A percentile compares a stretch with the other conserved stretches of the same genome.
Conservation (phyloP, 1,140 invertebrate species). For the Adelges cooleyi region DNA sequence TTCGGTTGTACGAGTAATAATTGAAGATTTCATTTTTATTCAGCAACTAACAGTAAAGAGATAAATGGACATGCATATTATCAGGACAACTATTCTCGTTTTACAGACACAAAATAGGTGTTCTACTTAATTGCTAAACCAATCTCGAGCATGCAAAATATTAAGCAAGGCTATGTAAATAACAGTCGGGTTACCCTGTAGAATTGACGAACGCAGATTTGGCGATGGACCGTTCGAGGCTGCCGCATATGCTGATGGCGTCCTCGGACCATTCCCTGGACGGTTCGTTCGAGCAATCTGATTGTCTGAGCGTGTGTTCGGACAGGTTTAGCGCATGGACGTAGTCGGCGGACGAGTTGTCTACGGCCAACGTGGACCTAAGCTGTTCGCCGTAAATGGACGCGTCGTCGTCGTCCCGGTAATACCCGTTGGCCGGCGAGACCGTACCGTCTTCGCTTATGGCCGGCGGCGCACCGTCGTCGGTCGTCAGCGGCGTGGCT, state of each 20-base stretch:
- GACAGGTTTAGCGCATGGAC: background rate
- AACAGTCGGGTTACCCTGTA: too few relatives aligned
- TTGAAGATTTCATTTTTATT: too few relatives aligned
- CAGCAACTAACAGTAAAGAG: too few relatives aligned
- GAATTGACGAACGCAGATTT: background rate
- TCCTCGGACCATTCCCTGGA: background rate
- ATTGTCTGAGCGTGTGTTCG: slow-evolving; percentile 22
- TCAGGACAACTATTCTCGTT: too few relatives aligned
- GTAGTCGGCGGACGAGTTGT: background rate
- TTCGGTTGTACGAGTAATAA: too few relatives aligned
- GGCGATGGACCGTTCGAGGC: background rate
- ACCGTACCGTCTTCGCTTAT: background rate
- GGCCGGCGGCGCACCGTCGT: slow-evolving; percentile 34
- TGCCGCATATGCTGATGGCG: background rate
- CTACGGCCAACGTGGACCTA: slow-evolving; percentile 8
- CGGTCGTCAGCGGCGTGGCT: slow-evolving; percentile 39
- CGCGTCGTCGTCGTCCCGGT: background rate
- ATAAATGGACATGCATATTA: too few relatives aligned
- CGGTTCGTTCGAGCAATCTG: slow-evolving; percentile 13
- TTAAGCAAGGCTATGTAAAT: too few relatives aligned
- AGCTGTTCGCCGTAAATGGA: slow-evolving; percentile 6
- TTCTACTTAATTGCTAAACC: too few relatives aligned
- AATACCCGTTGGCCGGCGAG: background rate
- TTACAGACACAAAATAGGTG: too few relatives aligned
- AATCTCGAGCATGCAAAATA: too few relatives aligned